These are phyloP conservation scores for Plecturocebus donacophilus DNA, from an alignment of 2,113 vertebrate species.

Conservation along the genomic window DNA sequence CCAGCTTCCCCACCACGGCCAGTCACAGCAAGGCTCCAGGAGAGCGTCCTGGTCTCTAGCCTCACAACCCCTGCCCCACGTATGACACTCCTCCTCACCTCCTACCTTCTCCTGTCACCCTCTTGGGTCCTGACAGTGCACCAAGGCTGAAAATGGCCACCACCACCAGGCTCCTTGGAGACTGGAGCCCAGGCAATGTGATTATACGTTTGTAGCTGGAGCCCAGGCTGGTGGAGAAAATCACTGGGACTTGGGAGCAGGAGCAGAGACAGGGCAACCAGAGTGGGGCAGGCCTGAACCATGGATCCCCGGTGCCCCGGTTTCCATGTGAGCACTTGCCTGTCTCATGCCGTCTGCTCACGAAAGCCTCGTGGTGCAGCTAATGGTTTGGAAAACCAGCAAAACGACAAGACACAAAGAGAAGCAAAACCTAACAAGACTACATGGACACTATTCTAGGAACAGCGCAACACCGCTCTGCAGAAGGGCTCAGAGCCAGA, in stretches of 20 bases:
- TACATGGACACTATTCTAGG: not conserved
- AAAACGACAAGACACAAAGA: not conserved
- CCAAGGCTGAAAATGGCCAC: not conserved
- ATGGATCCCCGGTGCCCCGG: not conserved
- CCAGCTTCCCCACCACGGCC: not conserved
- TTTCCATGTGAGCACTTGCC: conserved; percentile 15
- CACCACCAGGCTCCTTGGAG: not conserved
- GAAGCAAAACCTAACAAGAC: not conserved
- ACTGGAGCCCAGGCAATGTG: not conserved
- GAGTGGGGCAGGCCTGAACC: not conserved
- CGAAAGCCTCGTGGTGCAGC: not conserved
- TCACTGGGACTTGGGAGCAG: not conserved
- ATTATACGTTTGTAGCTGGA: not conserved
- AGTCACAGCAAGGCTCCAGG: not conserved
- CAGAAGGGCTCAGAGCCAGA: not conserved
- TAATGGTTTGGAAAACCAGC: conserved; percentile 53
- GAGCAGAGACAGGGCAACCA: not conserved
- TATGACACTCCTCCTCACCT: not conserved
- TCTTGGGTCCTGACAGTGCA: not conserved
- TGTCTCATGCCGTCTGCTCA: conserved; percentile 36
- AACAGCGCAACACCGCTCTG: not conserved
- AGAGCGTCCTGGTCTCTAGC: not conserved
- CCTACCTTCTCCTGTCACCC: not conserved
- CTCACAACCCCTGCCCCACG: too few species aligned
- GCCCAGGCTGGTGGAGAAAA: not conserved